Conservation (phyloP, 2,797 vertebrate genomes). For the Rhynchotus rufescens region DNA sequence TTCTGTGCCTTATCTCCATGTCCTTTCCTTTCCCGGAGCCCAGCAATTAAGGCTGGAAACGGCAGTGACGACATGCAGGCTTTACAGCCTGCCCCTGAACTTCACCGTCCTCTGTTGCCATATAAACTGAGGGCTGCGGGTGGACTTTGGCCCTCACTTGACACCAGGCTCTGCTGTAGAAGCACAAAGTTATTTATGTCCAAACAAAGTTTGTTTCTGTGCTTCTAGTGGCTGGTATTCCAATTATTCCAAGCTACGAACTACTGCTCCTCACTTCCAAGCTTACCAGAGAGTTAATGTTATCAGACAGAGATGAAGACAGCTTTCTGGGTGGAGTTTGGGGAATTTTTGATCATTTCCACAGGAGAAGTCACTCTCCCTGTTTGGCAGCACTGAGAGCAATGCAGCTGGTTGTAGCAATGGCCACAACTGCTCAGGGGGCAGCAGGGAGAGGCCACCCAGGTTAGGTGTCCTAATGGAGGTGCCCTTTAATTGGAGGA, state of each 20-base stretch:
- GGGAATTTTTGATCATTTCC: neutral
- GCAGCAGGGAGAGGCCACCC: neutral
- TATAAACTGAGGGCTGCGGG: neutral
- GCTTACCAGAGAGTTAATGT: too few species aligned
- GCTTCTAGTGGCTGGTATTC: neutral
- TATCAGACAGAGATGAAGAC: neutral
- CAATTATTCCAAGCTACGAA: neutral
- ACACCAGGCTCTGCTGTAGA: neutral
- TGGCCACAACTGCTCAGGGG: neutral
- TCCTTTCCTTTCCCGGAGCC: neutral
- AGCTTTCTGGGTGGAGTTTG: neutral
- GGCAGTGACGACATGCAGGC: neutral
- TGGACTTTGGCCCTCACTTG: slow-evolving; percentile 22
- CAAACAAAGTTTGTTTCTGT: neutral
- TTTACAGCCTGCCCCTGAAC: slow-evolving; percentile 11
- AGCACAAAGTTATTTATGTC: neutral
- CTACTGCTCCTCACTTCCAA: neutral
- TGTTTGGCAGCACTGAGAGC: neutral
- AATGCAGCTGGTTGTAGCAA: neutral
- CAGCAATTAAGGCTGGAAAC: neutral
- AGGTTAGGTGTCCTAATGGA: neutral
- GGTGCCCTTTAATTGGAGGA: neutral
- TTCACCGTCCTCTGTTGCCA: neutral
- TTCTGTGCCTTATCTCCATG: neutral
- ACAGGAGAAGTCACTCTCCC: neutral